A percentile compares a stretch with the other conserved stretches of the same genome.
These are phyloP conservation scores for Teleogryllus oceanicus DNA, from an alignment of 2,888 invertebrate genomes.

Conservation along the genomic window DNA sequence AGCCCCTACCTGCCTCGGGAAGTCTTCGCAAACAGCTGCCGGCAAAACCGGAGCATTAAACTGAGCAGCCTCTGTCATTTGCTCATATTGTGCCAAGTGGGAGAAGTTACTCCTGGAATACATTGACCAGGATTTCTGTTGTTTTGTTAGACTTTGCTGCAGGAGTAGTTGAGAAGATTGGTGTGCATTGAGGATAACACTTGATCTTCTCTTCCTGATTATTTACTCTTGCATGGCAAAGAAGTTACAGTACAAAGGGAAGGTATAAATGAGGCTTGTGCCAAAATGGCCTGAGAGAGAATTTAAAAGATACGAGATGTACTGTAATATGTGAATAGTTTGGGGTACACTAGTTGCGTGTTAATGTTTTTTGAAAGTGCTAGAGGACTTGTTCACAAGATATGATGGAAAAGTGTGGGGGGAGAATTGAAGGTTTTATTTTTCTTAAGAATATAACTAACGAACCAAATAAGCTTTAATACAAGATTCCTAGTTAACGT, in stretches of 20 bases:
- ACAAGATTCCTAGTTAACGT: constrained; percentile 28
- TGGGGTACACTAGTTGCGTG: constrained; percentile 32
- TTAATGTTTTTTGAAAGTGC: not conserved
- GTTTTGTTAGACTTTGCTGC: constrained; percentile 1
- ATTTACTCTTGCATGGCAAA: not conserved
- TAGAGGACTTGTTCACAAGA: not conserved
- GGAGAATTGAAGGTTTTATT: not conserved
- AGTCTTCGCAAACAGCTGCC: constrained; percentile 18
- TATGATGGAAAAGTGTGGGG: not conserved
- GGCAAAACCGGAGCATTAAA: not conserved
- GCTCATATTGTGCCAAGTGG: constrained; percentile 18
- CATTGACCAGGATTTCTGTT: not conserved
- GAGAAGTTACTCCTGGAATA: not conserved
- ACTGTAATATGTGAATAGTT: constrained; percentile 27
- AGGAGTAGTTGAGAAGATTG: not conserved
- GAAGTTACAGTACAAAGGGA: constrained; percentile 1
- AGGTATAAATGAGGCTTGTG: not conserved
- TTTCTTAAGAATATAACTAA: not conserved
- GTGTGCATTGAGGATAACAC: not conserved
- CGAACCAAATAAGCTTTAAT: constrained; percentile 29
- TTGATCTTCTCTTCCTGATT: not conserved
- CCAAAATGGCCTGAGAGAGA: not conserved
- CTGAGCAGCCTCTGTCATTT: not conserved
- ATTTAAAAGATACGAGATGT: not conserved
- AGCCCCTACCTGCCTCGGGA: constrained; percentile 29